Evolutionary conservation across 1,140 invertebrate species (phyloP).

Genomic region (Bombyx mori): DNA sequence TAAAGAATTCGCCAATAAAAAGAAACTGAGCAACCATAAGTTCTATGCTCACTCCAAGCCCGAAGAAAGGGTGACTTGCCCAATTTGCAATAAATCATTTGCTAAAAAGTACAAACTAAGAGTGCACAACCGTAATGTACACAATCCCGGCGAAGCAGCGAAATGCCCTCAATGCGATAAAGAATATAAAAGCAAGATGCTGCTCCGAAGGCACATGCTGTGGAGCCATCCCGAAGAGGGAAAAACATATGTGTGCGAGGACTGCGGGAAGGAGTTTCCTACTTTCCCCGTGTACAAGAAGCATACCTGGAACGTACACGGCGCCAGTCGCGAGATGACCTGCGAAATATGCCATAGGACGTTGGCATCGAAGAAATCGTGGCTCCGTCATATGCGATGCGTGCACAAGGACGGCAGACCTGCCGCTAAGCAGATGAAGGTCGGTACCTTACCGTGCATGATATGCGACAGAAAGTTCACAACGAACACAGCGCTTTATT

Average conservation of each 20-base stretch:
- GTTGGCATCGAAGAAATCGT: background rate
- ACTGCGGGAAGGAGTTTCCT: background rate
- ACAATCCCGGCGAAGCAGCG: background rate
- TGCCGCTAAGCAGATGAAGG: background rate
- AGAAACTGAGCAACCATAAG: slow-evolving; percentile 3
- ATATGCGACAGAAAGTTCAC: background rate
- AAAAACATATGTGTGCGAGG: background rate
- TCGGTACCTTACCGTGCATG: background rate
- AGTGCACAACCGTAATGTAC: background rate
- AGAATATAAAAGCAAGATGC: background rate
- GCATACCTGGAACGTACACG: background rate
- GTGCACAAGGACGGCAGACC: background rate
- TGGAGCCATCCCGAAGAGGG: background rate
- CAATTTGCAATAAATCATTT: slow-evolving; percentile 1
- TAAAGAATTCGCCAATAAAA: background rate
- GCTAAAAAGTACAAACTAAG: slow-evolving; percentile 1
- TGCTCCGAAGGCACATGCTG: background rate
- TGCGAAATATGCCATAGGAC: background rate
- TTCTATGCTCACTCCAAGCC: background rate
- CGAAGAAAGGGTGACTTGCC: background rate
- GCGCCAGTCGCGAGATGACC: background rate
- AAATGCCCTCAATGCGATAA: background rate
- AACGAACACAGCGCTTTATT: background rate
- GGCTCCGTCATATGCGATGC: background rate
- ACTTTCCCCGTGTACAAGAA: background rate